Evolutionary conservation across 2,113 vertebrate species (phyloP), one percentile per base, ranked within the genome.

Genomic region (Natator depressus): DNA sequence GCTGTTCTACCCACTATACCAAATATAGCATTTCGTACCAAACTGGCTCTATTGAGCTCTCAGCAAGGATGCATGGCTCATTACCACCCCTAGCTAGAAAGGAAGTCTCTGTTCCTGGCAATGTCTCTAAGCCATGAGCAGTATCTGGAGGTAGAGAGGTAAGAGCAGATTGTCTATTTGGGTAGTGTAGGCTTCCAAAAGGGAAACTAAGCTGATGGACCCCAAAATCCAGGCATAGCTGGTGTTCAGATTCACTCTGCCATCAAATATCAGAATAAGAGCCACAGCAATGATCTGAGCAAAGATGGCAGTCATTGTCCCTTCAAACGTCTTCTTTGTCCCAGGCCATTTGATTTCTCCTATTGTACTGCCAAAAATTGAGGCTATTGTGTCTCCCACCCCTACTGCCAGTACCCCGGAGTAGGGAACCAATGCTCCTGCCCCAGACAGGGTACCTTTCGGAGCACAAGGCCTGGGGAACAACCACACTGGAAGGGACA

Each of bases 101-200:
- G 17, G 59, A 62, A 87, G 35, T 29, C 4, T 59, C 65, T 88
- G 29, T 42, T 82, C 82, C 72, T 89, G 42, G 80, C 55, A 76
- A 22, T 17, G 79, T 49, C 92, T 42, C 95, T 98, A 99, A 76
- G 98, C 98, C 99, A 99, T 98, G 84, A 99, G 95, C 96, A 99
- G 93, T 95, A 99, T 99, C 94, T 99, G 99, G 97, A 99, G 99
- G 98, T 99, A 99, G 94, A 99, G 98, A 2, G 99, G 99, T 96
- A 99, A 96, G 14, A 99, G 95, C 91, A 99, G 98, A 93, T 99
- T 99, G 98, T 99, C 99, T 82, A 99, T 99, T 94, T 99, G 99
- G 8, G 98, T 98, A 1, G 99, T 99, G 89, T 99, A 99, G 10
- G 99, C 99, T 97, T 99, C 99, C 90, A 99, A 84, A 96, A 99